These are phyloP conservation scores for Patella depressa DNA, from an alignment of 2,888 invertebrate genomes.

Conservation along the genomic window DNA sequence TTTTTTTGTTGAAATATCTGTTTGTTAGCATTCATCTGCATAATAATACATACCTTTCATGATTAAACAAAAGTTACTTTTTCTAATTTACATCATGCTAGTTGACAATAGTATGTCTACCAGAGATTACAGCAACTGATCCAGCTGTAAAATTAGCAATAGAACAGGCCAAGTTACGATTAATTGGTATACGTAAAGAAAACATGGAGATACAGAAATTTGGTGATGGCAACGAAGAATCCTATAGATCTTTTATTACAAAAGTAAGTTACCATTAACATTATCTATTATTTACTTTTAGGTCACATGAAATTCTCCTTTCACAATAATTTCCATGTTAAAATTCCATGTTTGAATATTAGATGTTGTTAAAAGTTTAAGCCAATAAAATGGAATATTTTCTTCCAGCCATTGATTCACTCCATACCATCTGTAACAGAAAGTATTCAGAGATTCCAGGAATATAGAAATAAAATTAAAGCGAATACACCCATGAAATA, in stretches of 20 bases:
- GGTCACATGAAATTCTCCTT: too few species aligned
- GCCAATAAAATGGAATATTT: background rate
- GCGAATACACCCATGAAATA: background rate
- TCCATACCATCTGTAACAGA: slow-evolving; percentile 11
- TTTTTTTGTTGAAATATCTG: too few species aligned
- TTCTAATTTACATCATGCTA: slow-evolving; percentile 28
- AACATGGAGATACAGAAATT: background rate
- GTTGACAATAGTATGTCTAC: slow-evolving; percentile 75
- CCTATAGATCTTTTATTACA: background rate
- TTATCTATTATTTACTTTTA: too few species aligned
- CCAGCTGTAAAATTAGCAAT: slow-evolving; percentile 75
- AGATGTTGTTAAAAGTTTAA: too few species aligned
- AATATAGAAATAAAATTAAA: slow-evolving; percentile 10
- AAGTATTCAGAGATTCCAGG: slow-evolving; percentile 7
- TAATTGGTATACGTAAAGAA: slow-evolving; percentile 36
- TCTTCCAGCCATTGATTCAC: background rate
- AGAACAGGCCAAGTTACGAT: slow-evolving; percentile 76
- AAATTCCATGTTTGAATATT: too few species aligned
- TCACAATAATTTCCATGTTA: too few species aligned
- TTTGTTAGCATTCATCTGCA: too few species aligned
- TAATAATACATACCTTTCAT: too few species aligned
- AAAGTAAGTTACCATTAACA: too few species aligned
- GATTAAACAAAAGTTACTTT: too few species aligned
- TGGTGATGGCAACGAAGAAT: slow-evolving; percentile 38
- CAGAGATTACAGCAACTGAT: slow-evolving; percentile 62